Evolutionary conservation across 2,888 invertebrate species (phyloP).

Genomic region (Drosophila meridiana): DNA sequence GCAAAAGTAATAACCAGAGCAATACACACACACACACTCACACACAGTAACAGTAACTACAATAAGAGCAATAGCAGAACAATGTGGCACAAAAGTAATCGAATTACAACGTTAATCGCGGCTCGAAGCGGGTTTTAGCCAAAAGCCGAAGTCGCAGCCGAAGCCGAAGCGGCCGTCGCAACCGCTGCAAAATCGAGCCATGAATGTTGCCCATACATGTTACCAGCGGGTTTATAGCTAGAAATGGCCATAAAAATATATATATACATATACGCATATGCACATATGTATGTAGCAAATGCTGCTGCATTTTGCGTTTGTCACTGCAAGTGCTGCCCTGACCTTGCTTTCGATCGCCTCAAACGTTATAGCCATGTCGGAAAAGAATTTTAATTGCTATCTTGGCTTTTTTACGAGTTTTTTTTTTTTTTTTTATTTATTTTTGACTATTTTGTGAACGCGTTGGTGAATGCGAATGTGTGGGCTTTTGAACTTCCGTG

Average conservation of each 20-base stretch:
- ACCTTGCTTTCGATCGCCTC: conserved; percentile 72
- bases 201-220: conserved; percentile 53
- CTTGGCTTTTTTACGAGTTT: conserved; percentile 33
- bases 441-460: conserved; percentile 24
- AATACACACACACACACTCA: conserved; percentile 29
- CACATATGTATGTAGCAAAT: conserved; percentile 13
- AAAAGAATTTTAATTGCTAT: conserved; percentile 64
- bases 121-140: conserved; percentile 73
- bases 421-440: not conserved
- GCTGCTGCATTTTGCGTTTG: conserved; percentile 57
- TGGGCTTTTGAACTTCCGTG: conserved; percentile 65
- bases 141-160: conserved; percentile 55
- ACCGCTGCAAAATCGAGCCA: conserved; percentile 28
- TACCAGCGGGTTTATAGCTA: conserved; percentile 42
- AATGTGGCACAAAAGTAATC: conserved; percentile 77
- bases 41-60: conserved; percentile 46
- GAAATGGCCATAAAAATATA: conserved; percentile 7
- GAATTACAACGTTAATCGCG: conserved; percentile 77
- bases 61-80: conserved; percentile 72
- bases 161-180: conserved; percentile 53
- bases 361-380: conserved; percentile 37
- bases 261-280: not conserved
- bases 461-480: conserved; percentile 27
- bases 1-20: conserved; percentile 53
- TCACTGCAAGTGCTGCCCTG: conserved; percentile 64